Base-by-base conservation (phyloP, 2,113 vertebrate genomes). In the Burhinus oedicnemus region DNA sequence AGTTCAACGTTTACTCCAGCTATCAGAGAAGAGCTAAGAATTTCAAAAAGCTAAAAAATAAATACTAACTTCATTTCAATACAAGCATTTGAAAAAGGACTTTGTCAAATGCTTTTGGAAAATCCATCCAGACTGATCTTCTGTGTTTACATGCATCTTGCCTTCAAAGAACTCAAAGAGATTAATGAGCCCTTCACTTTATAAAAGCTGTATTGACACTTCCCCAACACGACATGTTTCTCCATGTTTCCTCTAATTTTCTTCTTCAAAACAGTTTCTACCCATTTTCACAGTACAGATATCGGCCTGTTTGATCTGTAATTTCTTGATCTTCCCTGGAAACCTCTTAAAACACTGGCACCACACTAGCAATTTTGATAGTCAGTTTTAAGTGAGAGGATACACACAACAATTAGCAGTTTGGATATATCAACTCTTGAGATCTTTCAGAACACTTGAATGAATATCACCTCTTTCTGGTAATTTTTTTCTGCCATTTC, bases 201-300 rank as follows among this genome's bases (percentile, higher is more conserved):
- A 57, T 42, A 90, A 88, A 88, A 90, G 62, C 54, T 77, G 34
- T 45, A 95, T 4, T 95, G 79, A 95, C 75, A 93, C 16, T 90
- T 88, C 19, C 49, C 32, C 49, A 90, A 29, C 30, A 90, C 3
- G 11, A 92, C 52, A 83, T 11, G 25, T 52, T 92, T 88, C 58
- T 57, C 61, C 61, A 44, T 12, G 14, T 86, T 95, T 85, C 61
- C 57, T 72, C 66, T 80, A n/a, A 69, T 92, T 80, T 90, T 92
- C 62, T 47, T 55, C 65, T 88, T 94, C 85, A 90, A 76, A 92
- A 95, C 83, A 76, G 58, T 54, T 96, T 74, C 77, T 76, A 84
- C 23, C 44, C 69, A 64, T 84, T 96, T 96, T 94, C 87, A 93
- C 70, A 89, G 91, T 82, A 93, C 91, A 93, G 87, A 89, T 96